These are phyloP conservation scores for Itoplectis maculator DNA, from an alignment of 2,888 invertebrate genomes.

Conservation along the genomic window DNA sequence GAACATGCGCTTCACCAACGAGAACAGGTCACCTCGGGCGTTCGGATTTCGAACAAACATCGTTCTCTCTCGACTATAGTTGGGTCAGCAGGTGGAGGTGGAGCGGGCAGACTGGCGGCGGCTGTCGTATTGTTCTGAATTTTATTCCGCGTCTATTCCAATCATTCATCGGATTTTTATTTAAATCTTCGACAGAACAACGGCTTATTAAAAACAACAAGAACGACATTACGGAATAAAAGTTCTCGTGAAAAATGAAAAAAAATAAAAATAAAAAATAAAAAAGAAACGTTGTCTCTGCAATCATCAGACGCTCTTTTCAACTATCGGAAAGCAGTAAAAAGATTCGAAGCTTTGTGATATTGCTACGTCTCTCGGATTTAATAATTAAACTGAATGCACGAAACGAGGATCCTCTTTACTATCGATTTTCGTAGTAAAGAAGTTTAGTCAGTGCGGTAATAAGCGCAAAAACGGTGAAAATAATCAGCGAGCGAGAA, in stretches of 20 bases:
- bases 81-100: neutral
- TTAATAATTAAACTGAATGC: constrained; percentile 55
- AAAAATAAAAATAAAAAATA: neutral
- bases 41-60: constrained; percentile 59
- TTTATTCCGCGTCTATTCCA: neutral
- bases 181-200: neutral
- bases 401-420: constrained; percentile 48
- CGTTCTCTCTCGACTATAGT: constrained; percentile 31
- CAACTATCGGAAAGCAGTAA: too few species aligned
- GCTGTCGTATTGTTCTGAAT: neutral
- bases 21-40: constrained; percentile 38
- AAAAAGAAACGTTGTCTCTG: neutral
- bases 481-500: constrained; percentile 12
- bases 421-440: constrained; percentile 57
- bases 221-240: neutral
- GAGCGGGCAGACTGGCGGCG: neutral
- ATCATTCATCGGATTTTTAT: neutral
- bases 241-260: neutral
- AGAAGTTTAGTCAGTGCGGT: constrained; percentile 50
- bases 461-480: neutral
- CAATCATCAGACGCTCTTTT: neutral
- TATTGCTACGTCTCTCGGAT: neutral
- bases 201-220: constrained; percentile 5
- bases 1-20: constrained; percentile 47
- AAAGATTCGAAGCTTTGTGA: too few species aligned